Evolutionary conservation across 92 coral and sea anemone genomes (phyloP), one percentile per base, ranked within the genome.

Genomic region (Zoanthus sociatus): DNA sequence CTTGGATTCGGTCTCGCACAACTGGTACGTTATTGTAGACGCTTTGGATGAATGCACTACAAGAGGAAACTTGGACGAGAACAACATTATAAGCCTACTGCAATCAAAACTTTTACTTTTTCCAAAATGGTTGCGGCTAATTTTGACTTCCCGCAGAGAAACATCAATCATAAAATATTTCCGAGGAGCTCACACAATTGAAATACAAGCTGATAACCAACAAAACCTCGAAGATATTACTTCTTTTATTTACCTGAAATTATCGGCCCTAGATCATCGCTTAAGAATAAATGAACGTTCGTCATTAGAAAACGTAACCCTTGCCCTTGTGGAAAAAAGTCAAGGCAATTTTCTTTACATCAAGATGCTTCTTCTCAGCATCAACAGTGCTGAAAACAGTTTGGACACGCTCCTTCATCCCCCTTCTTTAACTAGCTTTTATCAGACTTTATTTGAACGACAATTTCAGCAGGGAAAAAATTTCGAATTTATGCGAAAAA

Each of bases 291-390:
- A 53, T 53, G 18, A 76, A 0, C 79, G 75, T 1, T 83, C 47
- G n/a, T 55, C 63, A 47, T 58, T 78, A 14, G 66, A 73, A 51
- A 86, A 83, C 31, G 30, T 82, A 45, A 78, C 83, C 0, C 9
- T 54, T n/a, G 63, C 83, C 2, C 63, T 94, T 12, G 79, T 87
- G 1, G 89, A 79, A 5, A 94, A 86, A 88, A 94, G 97, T 70
- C 94, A 94, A 71, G 97, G 97, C 3, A 94, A 92, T 45, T 92
- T 94, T 67, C 83, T 92, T 53, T 94, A 92, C 78, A 90, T 94
- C 46, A 90, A 94, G 61, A 90, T 87, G 16, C 77, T 92, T 26
- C 76, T 94, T 55, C 51, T 87, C 4, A 68, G 76, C 63, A 70
- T 83, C 37, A 31, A 37, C 15, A 70, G 68, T 26, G 63, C 66